These are phyloP conservation scores for Urocolius indicus DNA, from an alignment of 2,113 vertebrate species.

Conservation along the genomic window DNA sequence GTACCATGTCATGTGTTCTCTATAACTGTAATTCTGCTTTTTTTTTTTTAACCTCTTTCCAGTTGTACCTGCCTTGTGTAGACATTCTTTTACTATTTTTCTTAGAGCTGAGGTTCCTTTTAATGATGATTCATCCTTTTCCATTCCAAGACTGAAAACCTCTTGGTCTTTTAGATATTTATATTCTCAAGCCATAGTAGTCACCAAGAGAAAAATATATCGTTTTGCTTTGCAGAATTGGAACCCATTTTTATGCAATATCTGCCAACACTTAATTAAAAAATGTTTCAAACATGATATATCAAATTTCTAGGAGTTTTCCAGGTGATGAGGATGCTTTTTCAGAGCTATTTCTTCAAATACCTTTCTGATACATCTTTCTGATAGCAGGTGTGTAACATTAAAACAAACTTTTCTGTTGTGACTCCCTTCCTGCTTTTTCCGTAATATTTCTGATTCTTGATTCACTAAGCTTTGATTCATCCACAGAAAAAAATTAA, in stretches of 20 bases:
- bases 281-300: conserved; percentile 11
- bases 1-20: rapidly evolving
- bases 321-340: background rate
- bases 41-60: background rate
- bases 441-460: background rate
- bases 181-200: background rate
- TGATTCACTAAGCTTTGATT: background rate
- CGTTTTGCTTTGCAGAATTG: background rate
- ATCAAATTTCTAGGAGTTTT: conserved; percentile 10
- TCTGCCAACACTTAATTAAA: conserved; percentile 37
- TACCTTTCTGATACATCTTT: background rate
- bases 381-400: background rate
- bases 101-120: background rate
- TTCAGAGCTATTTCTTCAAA: background rate
- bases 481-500: background rate
- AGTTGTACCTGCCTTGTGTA: background rate
- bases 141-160: background rate
- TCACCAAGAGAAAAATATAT: background rate
- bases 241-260: background rate
- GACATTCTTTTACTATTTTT: background rate
- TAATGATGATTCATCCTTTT: background rate
- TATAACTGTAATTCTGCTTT: background rate
- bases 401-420: background rate
- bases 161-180: background rate
- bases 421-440: background rate